Evolutionary conservation across 2,888 invertebrate species (phyloP).

Genomic region (Drosophila tripunctata): DNA sequence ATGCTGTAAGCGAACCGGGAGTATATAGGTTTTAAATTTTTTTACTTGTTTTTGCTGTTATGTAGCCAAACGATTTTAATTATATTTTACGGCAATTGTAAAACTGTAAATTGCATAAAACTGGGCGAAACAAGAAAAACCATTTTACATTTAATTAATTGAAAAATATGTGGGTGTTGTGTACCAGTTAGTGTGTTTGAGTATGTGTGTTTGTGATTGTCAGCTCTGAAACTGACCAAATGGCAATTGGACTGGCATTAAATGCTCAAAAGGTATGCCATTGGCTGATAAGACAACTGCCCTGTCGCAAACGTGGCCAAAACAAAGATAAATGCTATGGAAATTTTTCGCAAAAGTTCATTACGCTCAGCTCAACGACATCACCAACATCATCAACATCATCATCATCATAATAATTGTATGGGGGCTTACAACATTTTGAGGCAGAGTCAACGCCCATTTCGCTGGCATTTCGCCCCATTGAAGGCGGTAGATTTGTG

Average conservation of each 20-base stretch:
- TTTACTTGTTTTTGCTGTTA: conserved; percentile 4
- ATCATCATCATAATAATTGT: conserved; percentile 56
- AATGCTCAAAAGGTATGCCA: conserved; percentile 13
- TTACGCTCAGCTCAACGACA: conserved; percentile 59
- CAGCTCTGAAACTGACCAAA: conserved; percentile 26
- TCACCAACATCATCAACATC: not conserved
- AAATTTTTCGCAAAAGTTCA: conserved; percentile 64
- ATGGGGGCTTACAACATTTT: conserved; percentile 63
- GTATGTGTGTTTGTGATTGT: conserved; percentile 9
- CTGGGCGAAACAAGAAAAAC: conserved; percentile 48
- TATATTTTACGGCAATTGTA: conserved; percentile 80
- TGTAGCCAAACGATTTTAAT: conserved; percentile 72
- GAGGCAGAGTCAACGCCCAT: conserved; percentile 65
- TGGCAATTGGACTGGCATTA: conserved; percentile 27
- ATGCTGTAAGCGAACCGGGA: conserved; percentile 11
- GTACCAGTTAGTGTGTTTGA: not conserved
- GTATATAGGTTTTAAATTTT: not conserved
- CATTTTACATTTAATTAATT: conserved; percentile 79
- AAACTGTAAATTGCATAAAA: conserved; percentile 56
- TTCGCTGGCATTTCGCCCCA: conserved; percentile 25
- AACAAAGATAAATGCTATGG: conserved; percentile 32
- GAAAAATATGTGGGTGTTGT: conserved; percentile 51
- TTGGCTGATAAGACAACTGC: conserved; percentile 31
- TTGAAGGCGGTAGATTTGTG: conserved; percentile 25
- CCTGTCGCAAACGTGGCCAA: conserved; percentile 24